Evolutionary conservation across 1,140 invertebrate species (phyloP), one percentile per base, ranked within the genome.

Genomic region (Ruditapes philippinarum): DNA sequence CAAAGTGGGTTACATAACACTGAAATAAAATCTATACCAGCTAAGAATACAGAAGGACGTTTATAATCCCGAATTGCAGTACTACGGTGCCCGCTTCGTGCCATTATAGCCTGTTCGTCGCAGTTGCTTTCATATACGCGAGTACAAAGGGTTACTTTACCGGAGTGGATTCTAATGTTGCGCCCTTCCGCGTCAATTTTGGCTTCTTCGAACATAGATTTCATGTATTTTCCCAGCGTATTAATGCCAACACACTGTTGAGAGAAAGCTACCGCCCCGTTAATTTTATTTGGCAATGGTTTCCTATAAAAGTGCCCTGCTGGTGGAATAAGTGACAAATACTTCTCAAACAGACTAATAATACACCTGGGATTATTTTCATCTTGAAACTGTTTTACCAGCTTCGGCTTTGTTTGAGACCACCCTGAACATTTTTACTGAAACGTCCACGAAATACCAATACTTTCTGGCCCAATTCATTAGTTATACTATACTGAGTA

Each of bases 51-150:
- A n/a, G 45, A 49, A 49, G 17, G 45, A 49, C 45, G 45, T 17
- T 7, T 49, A 17, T 49, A 49, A 49, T 49, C 45, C 7, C 45
- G 45, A 17, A 49, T 17, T 7, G 45, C 45, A 49, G 74, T 78
- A 51, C 42, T 78, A 31, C 74, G 38, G 28, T 78, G 74, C 7
- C 74, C 45, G 45, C 42, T 78, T 31, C 74, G 36, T 19, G 12
- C 38, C 74, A 45, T 78, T 45, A 78, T 78, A 7, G 74, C 74
- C 74, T 45, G 40, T 28, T 78, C 74, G 36, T 78, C 74, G 49
- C 12, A 78, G 3, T 7, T 25, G 7, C 25, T 9, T 33, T 78
- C 31, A 33, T 78, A 78, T 42, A 78, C 9, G 31, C 40, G 38
- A 7, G 25, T 78, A 38, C 19, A 78, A 14, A 78, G 74, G 74